A percentile compares a stretch with the other conserved stretches of the same genome.
These are phyloP conservation scores for Sardina pilchardus DNA, from an alignment of 2,113 vertebrate genomes.

Conservation along the genomic window DNA sequence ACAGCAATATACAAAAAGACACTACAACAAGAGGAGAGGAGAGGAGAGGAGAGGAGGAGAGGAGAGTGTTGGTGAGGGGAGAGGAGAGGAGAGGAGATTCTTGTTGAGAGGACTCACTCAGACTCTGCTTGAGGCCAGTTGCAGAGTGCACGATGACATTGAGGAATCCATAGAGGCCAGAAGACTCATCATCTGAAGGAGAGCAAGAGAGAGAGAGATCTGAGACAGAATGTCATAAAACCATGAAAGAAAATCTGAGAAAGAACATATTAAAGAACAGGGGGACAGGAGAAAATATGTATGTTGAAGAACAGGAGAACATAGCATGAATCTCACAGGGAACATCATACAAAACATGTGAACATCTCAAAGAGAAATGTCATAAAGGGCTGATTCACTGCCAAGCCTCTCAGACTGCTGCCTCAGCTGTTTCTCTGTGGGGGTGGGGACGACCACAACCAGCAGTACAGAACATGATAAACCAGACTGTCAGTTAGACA, in stretches of 20 bases:
- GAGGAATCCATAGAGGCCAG: conserved; percentile 93
- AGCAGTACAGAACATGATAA: too few relatives aligned
- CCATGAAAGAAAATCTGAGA: background rate
- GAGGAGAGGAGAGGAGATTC: background rate
- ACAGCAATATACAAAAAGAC: background rate
- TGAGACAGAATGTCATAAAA: background rate
- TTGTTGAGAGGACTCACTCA: conserved; percentile 56
- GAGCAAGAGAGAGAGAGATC: conserved; percentile 25
- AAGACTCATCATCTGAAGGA: conserved; percentile 89
- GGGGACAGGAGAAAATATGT: background rate
- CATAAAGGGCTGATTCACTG: too few relatives aligned
- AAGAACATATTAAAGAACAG: background rate
- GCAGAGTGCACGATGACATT: conserved; percentile 98
- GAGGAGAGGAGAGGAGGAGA: background rate
- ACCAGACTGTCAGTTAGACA: too few relatives aligned
- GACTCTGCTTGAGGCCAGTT: conserved; percentile 93
- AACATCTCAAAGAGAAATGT: background rate
- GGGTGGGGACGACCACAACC: too few relatives aligned
- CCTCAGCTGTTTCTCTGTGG: too few relatives aligned
- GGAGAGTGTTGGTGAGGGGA: background rate
- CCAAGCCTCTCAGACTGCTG: too few relatives aligned
- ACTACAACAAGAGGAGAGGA: background rate
- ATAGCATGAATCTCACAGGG: background rate
- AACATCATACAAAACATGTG: background rate
- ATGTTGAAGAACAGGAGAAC: too few relatives aligned